Conservation (phyloP, 2,113 vertebrate genomes). For the Xiphophorus hellerii region DNA sequence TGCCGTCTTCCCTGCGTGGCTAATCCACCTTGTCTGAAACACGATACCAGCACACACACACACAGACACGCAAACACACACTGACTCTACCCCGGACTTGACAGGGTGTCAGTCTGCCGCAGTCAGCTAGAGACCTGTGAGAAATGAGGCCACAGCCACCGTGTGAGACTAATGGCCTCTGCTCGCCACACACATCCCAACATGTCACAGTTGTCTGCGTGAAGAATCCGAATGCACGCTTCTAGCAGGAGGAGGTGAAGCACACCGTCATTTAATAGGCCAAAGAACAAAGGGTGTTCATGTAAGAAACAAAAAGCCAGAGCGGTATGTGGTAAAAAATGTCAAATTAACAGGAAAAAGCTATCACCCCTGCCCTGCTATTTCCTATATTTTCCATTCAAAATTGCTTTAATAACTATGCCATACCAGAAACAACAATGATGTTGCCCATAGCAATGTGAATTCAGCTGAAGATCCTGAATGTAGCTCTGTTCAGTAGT, state of each 20-base stretch:
- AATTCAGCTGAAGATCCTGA: too few species aligned
- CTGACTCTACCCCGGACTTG: slow-evolving; percentile 44
- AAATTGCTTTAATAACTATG: neutral
- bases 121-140: slow-evolving; percentile 46
- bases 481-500: neutral
- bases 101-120: slow-evolving; percentile 63
- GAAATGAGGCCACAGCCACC: slow-evolving; percentile 75
- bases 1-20: slow-evolving; percentile 41
- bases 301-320: neutral
- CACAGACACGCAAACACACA: slow-evolving; percentile 25
- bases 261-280: neutral
- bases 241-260: neutral
- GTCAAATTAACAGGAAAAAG: neutral
- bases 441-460: too few species aligned
- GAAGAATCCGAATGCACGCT: neutral
- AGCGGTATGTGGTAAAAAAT: neutral
- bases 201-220: neutral
- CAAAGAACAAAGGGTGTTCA: neutral
- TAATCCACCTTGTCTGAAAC: slow-evolving; percentile 69
- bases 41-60: slow-evolving; percentile 34
- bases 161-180: slow-evolving; percentile 34
- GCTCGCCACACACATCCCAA: slow-evolving; percentile 25
- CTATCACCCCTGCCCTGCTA: neutral
- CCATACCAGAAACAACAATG: too few species aligned
- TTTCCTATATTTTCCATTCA: neutral